A percentile compares a stretch with the other conserved stretches of the same genome.
These are phyloP conservation scores for Gyrodactylus bullatarudis DNA, from an alignment of 1,140 invertebrate genomes.

Conservation along the genomic window DNA sequence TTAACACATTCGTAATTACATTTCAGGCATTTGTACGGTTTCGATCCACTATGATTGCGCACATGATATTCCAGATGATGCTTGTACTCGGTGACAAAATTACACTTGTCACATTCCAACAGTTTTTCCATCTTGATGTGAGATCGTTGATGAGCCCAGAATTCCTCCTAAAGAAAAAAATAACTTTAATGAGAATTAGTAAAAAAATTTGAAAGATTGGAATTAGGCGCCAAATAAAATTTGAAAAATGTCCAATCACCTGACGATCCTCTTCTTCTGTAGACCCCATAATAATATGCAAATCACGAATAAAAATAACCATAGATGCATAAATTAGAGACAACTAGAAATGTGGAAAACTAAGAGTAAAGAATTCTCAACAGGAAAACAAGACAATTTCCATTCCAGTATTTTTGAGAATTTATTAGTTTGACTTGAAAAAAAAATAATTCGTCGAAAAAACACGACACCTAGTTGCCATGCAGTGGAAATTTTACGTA, in stretches of 20 bases:
- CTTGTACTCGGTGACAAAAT: slow-evolving; percentile 90
- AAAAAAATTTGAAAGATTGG: background rate
- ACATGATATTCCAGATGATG: slow-evolving; percentile 91
- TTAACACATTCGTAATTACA: slow-evolving; percentile 44
- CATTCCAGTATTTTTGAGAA: too few species aligned
- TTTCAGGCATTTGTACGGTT: slow-evolving; percentile 71
- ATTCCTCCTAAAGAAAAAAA: slow-evolving; percentile 24
- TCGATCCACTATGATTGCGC: slow-evolving; percentile 64
- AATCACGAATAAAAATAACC: background rate
- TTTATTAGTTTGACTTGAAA: too few species aligned
- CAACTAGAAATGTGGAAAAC: background rate
- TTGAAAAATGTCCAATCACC: background rate
- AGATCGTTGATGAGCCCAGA: slow-evolving; percentile 48
- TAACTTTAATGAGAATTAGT: background rate
- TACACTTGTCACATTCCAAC: slow-evolving; percentile 54
- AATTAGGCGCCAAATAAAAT: background rate
- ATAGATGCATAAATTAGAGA: background rate
- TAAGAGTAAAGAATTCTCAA: background rate
- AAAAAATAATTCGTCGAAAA: too few species aligned
- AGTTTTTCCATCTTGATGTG: slow-evolving; percentile 76
- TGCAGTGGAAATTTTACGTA: too few species aligned
- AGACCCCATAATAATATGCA: background rate
- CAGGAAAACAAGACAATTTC: too few species aligned
- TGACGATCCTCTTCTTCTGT: background rate
- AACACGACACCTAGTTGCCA: too few species aligned